phyloP scores from a whole-genome alignment of 2,113 vertebrate species.

The Dipodomys merriami region DNA sequence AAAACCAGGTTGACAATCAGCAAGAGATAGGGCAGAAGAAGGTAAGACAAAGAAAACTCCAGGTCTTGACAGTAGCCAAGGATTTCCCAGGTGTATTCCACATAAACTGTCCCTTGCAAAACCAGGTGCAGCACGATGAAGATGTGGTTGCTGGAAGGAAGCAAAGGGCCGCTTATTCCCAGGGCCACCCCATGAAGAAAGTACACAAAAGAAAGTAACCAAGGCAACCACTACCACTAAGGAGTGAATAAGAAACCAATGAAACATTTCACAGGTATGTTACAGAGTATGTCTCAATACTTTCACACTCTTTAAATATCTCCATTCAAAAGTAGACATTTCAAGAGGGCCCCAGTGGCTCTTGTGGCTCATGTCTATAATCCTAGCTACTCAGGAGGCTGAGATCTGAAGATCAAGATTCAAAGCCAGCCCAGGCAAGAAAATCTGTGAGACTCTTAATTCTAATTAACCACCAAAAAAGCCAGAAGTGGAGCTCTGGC shows the following conservation, averaged over 20 bases:
- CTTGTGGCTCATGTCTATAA: neutral
- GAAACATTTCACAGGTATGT: neutral
- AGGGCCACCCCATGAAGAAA: neutral
- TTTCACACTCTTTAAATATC: neutral
- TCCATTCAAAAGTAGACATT: neutral
- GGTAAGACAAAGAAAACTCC: conserved; percentile 85
- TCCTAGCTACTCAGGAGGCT: neutral
- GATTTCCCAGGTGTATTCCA: conserved; percentile 94
- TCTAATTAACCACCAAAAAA: too few species aligned
- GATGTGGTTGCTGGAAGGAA: conserved; percentile 87
- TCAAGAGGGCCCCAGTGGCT: too few species aligned
- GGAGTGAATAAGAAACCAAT: neutral
- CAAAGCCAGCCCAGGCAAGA: too few species aligned
- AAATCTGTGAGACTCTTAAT: too few species aligned
- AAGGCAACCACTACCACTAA: neutral
- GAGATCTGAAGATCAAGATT: neutral
- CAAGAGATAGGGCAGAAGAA: conserved; percentile 92
- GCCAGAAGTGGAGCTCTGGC: too few species aligned
- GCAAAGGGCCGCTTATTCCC: neutral
- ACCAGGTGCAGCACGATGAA: conserved; percentile 92
- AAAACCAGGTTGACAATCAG: conserved; percentile 87
- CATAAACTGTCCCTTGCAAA: conserved; percentile 90
- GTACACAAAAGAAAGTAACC: neutral
- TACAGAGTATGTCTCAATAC: neutral
- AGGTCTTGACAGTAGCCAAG: conserved; percentile 92